Base-by-base conservation (phyloP, 1,140 invertebrate genomes). In the Paraescarpia echinospica region DNA sequence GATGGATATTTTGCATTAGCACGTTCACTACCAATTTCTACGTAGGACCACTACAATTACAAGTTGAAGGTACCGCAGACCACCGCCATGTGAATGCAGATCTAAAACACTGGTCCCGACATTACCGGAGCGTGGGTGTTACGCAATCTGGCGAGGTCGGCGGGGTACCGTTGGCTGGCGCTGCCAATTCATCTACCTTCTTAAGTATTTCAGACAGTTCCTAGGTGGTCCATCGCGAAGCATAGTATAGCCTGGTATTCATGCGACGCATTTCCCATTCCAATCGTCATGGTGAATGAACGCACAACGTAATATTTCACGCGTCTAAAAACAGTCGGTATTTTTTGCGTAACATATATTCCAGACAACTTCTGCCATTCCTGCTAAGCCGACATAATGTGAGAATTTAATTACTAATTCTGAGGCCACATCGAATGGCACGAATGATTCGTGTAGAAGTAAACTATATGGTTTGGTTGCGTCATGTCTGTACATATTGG, bases 241-340 rank as follows among this genome's bases (percentile, higher is more conserved):
- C 59, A 77, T 77, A 18, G 59, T 77, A 77, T 77, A 18, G 59
- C 27, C 59, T 77, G 59, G 59, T 27, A 77, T 77, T 77, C 8
- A 6, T 18, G 59, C 59, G 59, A 27, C 59, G 59, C 27, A 2
- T 77, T 77, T 12, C 59, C 27, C 59, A 77, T 31, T 27, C 59
- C 59, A 77, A 77, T 77, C 59, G 59, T 77, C 59, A 77, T 77
- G 59, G 59, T 77, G 59, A 77, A 31, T 77, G 59, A 77, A 77
- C 59, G 59, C 59, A 77, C 59, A 77, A 77, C 59, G 59, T 18
- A 77, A 77, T 77, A 18, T 31, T 77, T 77, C 59, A 77, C 59
- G 27, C 4, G 22, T 77, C 2, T 6, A 77, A 77, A 77, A 77
- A 77, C 59, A 22, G 59, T 77, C 59, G 59, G 9, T 77, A 77